phyloP scores from a whole-genome alignment of 2,888 invertebrate genomes.

The Ectemnius lituratus region DNA sequence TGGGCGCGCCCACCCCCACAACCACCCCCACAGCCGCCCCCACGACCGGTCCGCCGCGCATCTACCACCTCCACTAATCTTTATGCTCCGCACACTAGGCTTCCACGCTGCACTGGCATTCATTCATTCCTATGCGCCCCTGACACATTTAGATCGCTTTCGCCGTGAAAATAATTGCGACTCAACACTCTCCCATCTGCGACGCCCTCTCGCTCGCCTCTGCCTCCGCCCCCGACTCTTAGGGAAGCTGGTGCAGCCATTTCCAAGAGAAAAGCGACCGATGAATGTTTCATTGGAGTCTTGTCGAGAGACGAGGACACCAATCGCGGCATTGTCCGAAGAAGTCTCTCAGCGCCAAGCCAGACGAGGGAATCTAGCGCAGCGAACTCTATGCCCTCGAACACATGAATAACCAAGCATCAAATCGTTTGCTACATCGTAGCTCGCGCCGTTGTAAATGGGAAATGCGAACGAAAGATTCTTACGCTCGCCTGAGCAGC shows the following conservation, averaged over 20 bases:
- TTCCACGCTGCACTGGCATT: too few relatives aligned
- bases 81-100: too few relatives aligned
- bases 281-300: conserved; percentile 4
- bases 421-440: conserved; percentile 44
- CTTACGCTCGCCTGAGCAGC: conserved; percentile 40
- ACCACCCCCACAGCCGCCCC: not conserved
- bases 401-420: conserved; percentile 39
- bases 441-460: conserved; percentile 33
- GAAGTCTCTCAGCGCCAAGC: not conserved
- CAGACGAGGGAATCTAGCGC: not conserved
- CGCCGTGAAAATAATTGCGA: conserved; percentile 1
- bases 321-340: conserved; percentile 1
- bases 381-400: conserved; percentile 18
- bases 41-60: not conserved
- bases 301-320: not conserved
- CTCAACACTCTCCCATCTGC: not conserved
- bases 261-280: not conserved
- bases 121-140: not conserved
- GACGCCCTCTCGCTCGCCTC: too few relatives aligned
- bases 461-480: conserved; percentile 39
- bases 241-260: too few relatives aligned
- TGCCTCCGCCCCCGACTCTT: too few relatives aligned
- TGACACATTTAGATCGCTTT: conserved; percentile 2
- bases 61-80: not conserved
- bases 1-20: not conserved